Evolutionary conservation across 1,140 invertebrate species (phyloP).

Genomic region (Achatina immaculata): DNA sequence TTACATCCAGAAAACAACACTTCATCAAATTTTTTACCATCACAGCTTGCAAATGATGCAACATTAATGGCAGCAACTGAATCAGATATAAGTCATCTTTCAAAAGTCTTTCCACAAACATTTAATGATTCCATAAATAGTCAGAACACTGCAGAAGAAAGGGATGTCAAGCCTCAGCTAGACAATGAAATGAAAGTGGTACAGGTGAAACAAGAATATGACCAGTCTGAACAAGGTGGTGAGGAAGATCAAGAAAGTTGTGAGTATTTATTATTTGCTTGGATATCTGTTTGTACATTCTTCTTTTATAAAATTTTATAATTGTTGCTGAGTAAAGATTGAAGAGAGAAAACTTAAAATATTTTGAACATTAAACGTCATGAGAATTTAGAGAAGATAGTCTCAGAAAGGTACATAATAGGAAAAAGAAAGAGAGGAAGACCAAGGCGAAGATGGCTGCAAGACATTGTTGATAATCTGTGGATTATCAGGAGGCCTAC

Average conservation of each 20-base stretch:
- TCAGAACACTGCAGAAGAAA: conserved; percentile 10
- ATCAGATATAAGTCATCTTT: conserved; percentile 26
- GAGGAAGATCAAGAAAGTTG: conserved; percentile 32
- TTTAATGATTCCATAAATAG: conserved; percentile 26
- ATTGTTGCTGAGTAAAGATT: background rate
- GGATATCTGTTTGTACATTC: background rate
- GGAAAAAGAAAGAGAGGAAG: too few species aligned
- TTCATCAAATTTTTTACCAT: conserved; percentile 15
- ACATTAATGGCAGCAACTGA: conserved; percentile 24
- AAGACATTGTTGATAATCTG: too few species aligned
- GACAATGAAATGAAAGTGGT: conserved; percentile 30
- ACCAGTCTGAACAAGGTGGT: conserved; percentile 11
- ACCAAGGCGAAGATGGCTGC: too few species aligned
- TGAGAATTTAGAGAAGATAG: too few species aligned
- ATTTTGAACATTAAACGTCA: too few species aligned
- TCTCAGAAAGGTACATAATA: too few species aligned
- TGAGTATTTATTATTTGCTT: conserved; percentile 12
- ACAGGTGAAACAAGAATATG: conserved; percentile 32
- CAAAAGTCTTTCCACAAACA: conserved; percentile 33
- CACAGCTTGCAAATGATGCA: conserved; percentile 5
- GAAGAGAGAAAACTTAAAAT: too few species aligned
- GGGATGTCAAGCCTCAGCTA: conserved; percentile 26
- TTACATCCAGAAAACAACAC: conserved; percentile 27
- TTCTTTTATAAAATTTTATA: background rate
- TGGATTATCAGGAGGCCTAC: too few species aligned